These are phyloP conservation scores for Misgurnus anguillicaudatus DNA, from an alignment of 2,113 vertebrate genomes.

Conservation along the genomic window DNA sequence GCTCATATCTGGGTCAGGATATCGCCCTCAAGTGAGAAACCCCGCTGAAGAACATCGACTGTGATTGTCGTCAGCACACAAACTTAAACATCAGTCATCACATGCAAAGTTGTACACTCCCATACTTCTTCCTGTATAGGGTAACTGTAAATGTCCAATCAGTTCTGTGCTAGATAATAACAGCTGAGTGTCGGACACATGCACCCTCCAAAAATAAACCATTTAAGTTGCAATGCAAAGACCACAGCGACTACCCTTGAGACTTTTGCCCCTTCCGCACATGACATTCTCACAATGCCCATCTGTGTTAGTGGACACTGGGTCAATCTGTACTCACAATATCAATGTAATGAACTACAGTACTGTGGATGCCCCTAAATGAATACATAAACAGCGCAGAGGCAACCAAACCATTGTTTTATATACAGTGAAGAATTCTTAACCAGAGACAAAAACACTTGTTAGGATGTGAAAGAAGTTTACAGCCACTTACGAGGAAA, in stretches of 20 bases:
- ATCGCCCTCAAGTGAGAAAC: not conserved
- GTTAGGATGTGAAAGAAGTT: not conserved
- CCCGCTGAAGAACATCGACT: not conserved
- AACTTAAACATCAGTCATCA: not conserved
- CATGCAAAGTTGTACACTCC: not conserved
- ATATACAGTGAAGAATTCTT: not conserved
- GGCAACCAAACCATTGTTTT: not conserved
- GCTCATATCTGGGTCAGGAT: slow-evolving; percentile 3
- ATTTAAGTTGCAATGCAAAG: slow-evolving; percentile 2
- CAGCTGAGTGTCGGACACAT: slow-evolving; percentile 10
- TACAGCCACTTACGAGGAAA: too few relatives aligned
- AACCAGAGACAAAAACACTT: not conserved
- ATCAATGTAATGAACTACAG: not conserved
- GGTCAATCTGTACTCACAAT: not conserved
- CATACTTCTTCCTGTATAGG: not conserved
- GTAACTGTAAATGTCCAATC: not conserved
- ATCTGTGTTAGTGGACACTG: not conserved
- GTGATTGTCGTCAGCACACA: not conserved
- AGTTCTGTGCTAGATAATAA: not conserved
- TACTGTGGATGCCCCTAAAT: not conserved
- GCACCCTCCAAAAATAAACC: not conserved
- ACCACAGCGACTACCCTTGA: not conserved
- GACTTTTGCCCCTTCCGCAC: not conserved
- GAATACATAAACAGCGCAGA: not conserved
- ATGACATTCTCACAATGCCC: not conserved